Evolutionary conservation across 1,140 invertebrate genomes (phyloP), one percentile per base, ranked within the genome.

Genomic region (Melipona quadrifasciata): DNA sequence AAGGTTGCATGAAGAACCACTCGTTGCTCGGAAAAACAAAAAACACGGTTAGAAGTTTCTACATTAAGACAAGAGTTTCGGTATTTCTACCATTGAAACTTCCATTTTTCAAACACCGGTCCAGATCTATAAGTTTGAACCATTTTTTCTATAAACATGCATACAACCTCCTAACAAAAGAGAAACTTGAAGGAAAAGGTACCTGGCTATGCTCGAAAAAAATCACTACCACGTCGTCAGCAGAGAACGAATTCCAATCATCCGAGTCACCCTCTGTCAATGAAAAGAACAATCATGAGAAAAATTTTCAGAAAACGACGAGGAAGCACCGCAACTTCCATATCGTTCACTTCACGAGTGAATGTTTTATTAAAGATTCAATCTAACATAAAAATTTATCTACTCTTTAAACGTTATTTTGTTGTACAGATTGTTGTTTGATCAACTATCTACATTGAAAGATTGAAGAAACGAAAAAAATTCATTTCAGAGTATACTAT

Each of bases 181-280:
- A 55, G 21, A 70, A 61, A 27, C 57, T 70, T 39, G 1, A 55
- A 39, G 16, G 53, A 61, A 78, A 61, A 51, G 47, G 10, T 27
- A 64, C 55, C 75, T 58, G 19, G 27, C 27, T 24, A 2, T 76
- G 14, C 31, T 79, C 47, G 57, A 72, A 79, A 0, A n/a, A 84
- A 84, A 64, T 76, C 47, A 53, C 27, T 72, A 71, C n/a, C 51
- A 83, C 27, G 76, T 71, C 79, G 82, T 79, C 76, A 72, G 47
- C 55, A 17, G 65, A 58, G 57, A 84, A 84, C 82, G 31, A 84
- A 84, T 84, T 84, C 82, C 76, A 72, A 84, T 84, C 75, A 64
- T 79, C 67, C 82, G 55, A 84, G 82, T 84, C 82, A 79, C 75
- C 57, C 82, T 84, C 82, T 55, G 11, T 75, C 67, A 51, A 64